Base-by-base conservation (phyloP, 2,888 invertebrate genomes). In the Cylloceria caligata region DNA sequence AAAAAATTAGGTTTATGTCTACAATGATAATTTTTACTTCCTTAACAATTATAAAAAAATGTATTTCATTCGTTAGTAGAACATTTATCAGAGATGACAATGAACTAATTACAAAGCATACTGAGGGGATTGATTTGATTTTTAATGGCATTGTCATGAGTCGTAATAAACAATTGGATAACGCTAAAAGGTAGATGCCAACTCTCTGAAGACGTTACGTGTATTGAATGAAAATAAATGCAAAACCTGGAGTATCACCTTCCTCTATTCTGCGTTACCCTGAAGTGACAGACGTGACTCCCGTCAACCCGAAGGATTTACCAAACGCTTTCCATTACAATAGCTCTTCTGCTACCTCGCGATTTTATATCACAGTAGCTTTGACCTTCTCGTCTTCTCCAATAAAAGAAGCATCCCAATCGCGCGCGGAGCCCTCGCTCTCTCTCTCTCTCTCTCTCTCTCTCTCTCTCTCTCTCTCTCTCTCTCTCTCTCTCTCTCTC, bases 351-450 rank as follows among this genome's bases (percentile, higher is more conserved):
- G 13, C 55, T 55, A 55, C 6, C 24, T 27, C 34, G 19, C 3
- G 30, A 7, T 34, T 36, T 60, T 19, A 19, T 16, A 36, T 60
- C 30, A 9, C 55, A 3, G 34, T 11, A 16, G 16, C 19, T 60
- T 34, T 60, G 16, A 34, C 68, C 76, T 30, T 76, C 47, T 34
- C 68, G 49, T 36, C 55, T 60, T 76, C 60, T 62, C 62, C 60
- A 30, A 39, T 34, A 34, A 34, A n/a, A 60, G 19, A 19, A 34
- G 16, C 30, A 11, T 36, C 6, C 34, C 60, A 60, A 60, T 60
- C 34, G 36, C 34, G n/a, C 34, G 19, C 19, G 60, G 16, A 16
- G 6, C 60, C 19, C 34, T 36, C 60, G 11, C 13, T 52, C 11
- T 52, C 49, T 24, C 7, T 52, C 52, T 11, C 52, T 19, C n/a